A percentile compares a stretch with the other conserved stretches of the same genome.
Conservation (phyloP, 2,797 vertebrate species). For the Acanthopagrus latus region DNA sequence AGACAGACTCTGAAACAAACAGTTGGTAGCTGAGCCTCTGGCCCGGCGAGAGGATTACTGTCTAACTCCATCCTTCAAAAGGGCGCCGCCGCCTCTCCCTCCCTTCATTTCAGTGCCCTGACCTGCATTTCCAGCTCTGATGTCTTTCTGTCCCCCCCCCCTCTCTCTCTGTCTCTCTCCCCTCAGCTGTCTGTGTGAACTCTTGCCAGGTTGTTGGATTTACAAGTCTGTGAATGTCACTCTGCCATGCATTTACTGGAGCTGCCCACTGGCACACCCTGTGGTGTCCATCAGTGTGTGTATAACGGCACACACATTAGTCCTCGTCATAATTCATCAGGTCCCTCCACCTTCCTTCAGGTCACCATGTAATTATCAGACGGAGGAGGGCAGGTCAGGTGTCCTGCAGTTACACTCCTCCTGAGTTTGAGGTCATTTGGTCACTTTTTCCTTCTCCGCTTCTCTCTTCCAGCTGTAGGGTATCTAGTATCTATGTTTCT, state of each 20-base stretch:
- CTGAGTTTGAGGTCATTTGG: slow-evolving; percentile 34
- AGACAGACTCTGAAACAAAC: slow-evolving; percentile 49
- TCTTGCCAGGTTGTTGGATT: slow-evolving; percentile 55
- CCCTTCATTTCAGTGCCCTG: slow-evolving; percentile 8
- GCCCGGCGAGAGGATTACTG: slow-evolving; percentile 67
- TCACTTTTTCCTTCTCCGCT: not conserved
- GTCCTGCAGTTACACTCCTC: slow-evolving; percentile 21
- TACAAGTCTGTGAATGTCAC: slow-evolving; percentile 51
- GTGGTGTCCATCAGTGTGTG: not conserved
- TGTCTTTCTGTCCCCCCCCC: slow-evolving; percentile 35
- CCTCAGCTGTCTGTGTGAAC: slow-evolving; percentile 34
- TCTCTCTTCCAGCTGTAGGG: slow-evolving; percentile 7
- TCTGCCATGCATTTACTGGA: slow-evolving; percentile 11
- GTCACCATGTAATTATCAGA: slow-evolving; percentile 34
- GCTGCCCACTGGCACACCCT: slow-evolving; percentile 28
- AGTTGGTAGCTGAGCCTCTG: slow-evolving; percentile 41
- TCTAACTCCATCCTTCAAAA: slow-evolving; percentile 65
- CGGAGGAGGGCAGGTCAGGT: slow-evolving; percentile 1
- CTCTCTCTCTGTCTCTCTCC: slow-evolving; percentile 30
- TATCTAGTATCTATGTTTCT: slow-evolving; percentile 19
- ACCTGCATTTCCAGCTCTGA: slow-evolving; percentile 33
- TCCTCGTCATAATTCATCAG: not conserved
- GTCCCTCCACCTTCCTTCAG: not conserved
- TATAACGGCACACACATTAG: slow-evolving; percentile 4
- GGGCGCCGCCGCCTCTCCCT: slow-evolving; percentile 3